Conservation (phyloP, 2,888 invertebrate species). For the Dyspetes luteomarginatus region DNA sequence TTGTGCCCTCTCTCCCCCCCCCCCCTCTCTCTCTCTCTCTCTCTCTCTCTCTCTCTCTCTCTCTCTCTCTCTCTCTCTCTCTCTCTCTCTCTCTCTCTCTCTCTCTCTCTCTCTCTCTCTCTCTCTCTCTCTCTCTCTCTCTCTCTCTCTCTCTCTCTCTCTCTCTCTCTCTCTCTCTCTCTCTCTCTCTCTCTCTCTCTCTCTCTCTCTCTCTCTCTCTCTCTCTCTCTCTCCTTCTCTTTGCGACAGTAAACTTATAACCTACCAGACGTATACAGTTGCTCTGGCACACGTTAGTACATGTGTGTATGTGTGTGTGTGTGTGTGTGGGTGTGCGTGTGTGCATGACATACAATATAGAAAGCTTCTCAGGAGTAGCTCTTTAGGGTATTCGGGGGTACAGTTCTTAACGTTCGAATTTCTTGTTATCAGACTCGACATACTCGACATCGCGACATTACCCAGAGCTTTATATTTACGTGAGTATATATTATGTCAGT, state of each 20-base stretch:
- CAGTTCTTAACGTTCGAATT: conserved; percentile 35
- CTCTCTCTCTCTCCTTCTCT: conserved; percentile 2
- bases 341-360: not conserved
- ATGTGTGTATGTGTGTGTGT: conserved; percentile 14
- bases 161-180: too few species aligned
- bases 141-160: too few species aligned
- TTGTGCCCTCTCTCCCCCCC: conserved; percentile 56
- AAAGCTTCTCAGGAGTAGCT: not conserved
- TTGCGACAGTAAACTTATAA: conserved; percentile 55
- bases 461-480: conserved; percentile 41
- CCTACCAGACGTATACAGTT: conserved; percentile 49
- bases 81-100: too few species aligned
- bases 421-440: conserved; percentile 56
- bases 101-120: too few species aligned
- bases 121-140: too few species aligned
- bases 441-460: conserved; percentile 40
- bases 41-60: not conserved
- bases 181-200: too few species aligned
- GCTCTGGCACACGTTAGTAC: not conserved
- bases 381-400: not conserved
- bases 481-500: conserved; percentile 7
- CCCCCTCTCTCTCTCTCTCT: conserved; percentile 23
- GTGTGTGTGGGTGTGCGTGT: conserved; percentile 2
- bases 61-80: too few species aligned
- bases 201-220: not conserved